Conservation (phyloP, 2,113 vertebrate species). For the Takifugu flavidus region DNA sequence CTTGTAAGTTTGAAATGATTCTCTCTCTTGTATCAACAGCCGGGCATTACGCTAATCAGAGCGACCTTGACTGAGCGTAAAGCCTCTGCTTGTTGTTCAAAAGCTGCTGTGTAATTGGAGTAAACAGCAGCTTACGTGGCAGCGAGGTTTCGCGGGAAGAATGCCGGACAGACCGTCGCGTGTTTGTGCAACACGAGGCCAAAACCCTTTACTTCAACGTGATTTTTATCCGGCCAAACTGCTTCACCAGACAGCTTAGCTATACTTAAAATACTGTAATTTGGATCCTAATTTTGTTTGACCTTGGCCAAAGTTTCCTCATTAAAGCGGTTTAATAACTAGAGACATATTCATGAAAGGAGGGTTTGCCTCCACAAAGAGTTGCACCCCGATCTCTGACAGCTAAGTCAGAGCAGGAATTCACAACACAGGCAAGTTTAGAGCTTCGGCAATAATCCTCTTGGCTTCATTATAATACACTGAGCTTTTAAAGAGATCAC, state of each 20-base stretch:
- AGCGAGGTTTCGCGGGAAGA: constrained; percentile 40
- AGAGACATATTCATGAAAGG: constrained; percentile 71
- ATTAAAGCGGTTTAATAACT: constrained; percentile 76
- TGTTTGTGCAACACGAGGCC: constrained; percentile 65
- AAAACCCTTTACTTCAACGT: constrained; percentile 49
- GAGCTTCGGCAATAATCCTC: constrained; percentile 76
- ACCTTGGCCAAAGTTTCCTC: constrained; percentile 77
- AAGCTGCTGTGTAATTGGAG: constrained; percentile 58
- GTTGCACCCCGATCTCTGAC: constrained; percentile 74
- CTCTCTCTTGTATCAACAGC: constrained; percentile 30
- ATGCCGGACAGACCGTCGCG: constrained; percentile 43
- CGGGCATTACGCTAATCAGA: constrained; percentile 37
- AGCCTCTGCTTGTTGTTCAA: constrained; percentile 24
- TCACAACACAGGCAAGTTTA: constrained; percentile 72
- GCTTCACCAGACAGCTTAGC: constrained; percentile 67
- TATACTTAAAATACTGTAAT: constrained; percentile 68
- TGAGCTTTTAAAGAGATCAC: constrained; percentile 77
- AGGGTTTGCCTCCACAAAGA: constrained; percentile 71
- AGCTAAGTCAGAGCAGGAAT: constrained; percentile 71
- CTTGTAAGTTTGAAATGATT: constrained; percentile 35
- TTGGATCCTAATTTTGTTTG: constrained; percentile 67
- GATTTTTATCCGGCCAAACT: constrained; percentile 42
- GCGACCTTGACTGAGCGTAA: constrained; percentile 58
- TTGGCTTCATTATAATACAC: constrained; percentile 74
- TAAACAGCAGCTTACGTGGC: constrained; percentile 66